A percentile compares a stretch with the other conserved stretches of the same genome.
Conservation (phyloP, 1,140 invertebrate species). For the Megalonaias nervosa region DNA sequence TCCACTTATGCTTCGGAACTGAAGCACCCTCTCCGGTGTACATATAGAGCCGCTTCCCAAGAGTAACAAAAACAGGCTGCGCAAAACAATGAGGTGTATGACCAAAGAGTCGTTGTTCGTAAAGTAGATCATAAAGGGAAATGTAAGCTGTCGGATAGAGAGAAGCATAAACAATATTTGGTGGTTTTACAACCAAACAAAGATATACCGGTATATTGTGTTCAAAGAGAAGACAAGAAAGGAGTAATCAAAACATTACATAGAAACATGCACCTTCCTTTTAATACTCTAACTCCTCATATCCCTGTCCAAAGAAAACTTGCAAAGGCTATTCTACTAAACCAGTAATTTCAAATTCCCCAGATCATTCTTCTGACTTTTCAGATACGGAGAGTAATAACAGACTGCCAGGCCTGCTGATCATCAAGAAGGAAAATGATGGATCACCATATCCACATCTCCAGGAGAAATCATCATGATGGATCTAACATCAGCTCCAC, state of each 20-base stretch:
- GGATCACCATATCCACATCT: too few species aligned
- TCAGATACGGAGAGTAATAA: too few species aligned
- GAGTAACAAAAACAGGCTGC: conserved; percentile 5
- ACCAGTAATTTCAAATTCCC: too few species aligned
- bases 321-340: too few species aligned
- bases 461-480: too few species aligned
- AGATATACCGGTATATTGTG: not conserved
- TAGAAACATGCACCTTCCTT: not conserved
- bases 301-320: too few species aligned
- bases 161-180: too few species aligned
- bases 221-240: not conserved
- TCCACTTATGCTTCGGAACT: conserved; percentile 19
- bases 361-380: too few species aligned
- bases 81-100: conserved; percentile 23
- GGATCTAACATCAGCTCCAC: too few species aligned
- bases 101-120: conserved; percentile 14
- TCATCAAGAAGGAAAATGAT: too few species aligned
- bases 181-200: not conserved
- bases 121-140: conserved; percentile 11
- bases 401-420: too few species aligned
- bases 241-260: not conserved
- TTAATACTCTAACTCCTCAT: not conserved
- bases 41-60: conserved; percentile 13
- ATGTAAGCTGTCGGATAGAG: not conserved
- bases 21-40: not conserved